These are phyloP conservation scores for Plestiodon gilberti DNA, from an alignment of 2,113 vertebrate genomes.

Conservation along the genomic window DNA sequence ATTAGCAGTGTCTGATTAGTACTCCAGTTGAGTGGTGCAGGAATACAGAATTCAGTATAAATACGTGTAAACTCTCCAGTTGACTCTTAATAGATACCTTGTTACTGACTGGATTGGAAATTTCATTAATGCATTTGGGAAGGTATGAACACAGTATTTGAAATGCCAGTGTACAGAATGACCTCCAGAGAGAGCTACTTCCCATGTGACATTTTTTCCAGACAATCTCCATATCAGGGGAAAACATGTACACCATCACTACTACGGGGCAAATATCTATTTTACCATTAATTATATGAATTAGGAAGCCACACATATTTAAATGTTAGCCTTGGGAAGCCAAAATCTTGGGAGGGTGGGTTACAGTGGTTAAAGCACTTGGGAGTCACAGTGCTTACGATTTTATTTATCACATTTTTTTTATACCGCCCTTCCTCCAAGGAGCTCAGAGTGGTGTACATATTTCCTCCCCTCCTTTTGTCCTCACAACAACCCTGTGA, in stretches of 20 bases:
- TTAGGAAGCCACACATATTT: background rate
- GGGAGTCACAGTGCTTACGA: too few relatives aligned
- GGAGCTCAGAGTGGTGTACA: too few relatives aligned
- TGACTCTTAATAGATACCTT: conserved; percentile 5
- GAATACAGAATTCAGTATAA: background rate
- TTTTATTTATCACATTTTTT: too few relatives aligned
- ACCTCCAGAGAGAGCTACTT: background rate
- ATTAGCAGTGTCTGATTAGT: conserved; percentile 11
- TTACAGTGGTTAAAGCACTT: background rate
- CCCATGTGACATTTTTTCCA: background rate
- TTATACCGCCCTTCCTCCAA: too few relatives aligned
- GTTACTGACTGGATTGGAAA: background rate
- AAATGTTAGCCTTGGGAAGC: background rate
- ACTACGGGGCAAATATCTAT: background rate
- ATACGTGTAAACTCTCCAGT: conserved; percentile 36
- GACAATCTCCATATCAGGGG: background rate
- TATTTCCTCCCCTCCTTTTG: too few relatives aligned
- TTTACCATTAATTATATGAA: background rate
- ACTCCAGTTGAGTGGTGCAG: background rate
- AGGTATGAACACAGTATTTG: background rate
- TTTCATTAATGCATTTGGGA: background rate
- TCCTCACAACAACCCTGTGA: too few relatives aligned
- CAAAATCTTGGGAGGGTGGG: background rate
- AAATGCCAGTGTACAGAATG: background rate
- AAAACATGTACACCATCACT: background rate